phyloP scores from a whole-genome alignment of 2,113 vertebrate genomes.

The Mugil cephalus region DNA sequence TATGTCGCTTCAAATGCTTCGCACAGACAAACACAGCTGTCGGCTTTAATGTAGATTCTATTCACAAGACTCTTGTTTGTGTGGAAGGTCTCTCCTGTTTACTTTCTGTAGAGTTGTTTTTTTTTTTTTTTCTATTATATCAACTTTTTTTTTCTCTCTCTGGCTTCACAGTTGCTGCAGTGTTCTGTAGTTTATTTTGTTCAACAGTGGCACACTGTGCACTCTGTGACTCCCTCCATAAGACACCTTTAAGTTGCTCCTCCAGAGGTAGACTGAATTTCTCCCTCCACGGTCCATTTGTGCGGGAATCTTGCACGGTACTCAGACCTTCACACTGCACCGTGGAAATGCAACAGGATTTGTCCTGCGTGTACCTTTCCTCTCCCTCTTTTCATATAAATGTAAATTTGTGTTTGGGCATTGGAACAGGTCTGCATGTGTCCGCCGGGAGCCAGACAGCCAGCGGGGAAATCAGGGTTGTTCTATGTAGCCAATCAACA shows the following conservation, averaged over 20 bases:
- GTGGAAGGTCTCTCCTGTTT: constrained; percentile 20
- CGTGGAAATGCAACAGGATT: constrained; percentile 67
- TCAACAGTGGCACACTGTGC: constrained; percentile 53
- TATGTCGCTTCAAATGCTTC: constrained; percentile 32
- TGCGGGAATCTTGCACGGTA: constrained; percentile 47
- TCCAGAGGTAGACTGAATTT: constrained; percentile 64
- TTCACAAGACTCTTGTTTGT: constrained; percentile 21
- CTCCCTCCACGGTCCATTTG: constrained; percentile 66
- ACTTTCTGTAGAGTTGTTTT: constrained; percentile 7
- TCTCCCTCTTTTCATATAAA: constrained; percentile 80
- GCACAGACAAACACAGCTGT: not conserved
- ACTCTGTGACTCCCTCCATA: constrained; percentile 54
- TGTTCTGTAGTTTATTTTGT: constrained; percentile 54
- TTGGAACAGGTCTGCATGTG: constrained; percentile 67
- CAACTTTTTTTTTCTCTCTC: constrained; percentile 14
- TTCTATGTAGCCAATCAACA: constrained; percentile 59
- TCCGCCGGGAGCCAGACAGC: constrained; percentile 58
- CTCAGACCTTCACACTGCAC: constrained; percentile 68
- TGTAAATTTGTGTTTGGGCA: constrained; percentile 80
- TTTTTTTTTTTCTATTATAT: not conserved
- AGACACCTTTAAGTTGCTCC: constrained; percentile 63
- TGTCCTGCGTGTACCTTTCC: constrained; percentile 65
- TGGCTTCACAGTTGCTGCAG: constrained; percentile 39
- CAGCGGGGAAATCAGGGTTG: constrained; percentile 72
- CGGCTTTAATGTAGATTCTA: constrained; percentile 34